Evolutionary conservation across 2,888 invertebrate species (phyloP), one percentile per base, ranked within the genome.

Genomic region (Taenaris catops): DNA sequence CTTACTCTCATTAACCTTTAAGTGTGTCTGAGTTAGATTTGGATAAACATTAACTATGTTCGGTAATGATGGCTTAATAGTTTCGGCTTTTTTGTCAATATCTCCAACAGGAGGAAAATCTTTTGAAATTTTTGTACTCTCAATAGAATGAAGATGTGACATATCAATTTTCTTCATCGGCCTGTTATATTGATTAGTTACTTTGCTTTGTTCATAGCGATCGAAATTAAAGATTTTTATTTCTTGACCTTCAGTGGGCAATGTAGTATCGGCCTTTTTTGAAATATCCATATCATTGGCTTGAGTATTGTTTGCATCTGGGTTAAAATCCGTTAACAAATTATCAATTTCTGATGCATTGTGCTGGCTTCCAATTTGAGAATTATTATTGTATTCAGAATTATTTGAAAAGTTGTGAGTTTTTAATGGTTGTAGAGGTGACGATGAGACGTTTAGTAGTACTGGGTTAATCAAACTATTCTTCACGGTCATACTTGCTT

Each of bases 201-300:
- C 51, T 58, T 83, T 84, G 35, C 61, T 80, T 53, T 84, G 84
- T 58, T 87, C 87, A 39, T 87, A 87, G n/a, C 76, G 72, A 57
- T 87, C 87, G 34, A 87, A 87, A 49, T 87, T 87, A 51, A 87
- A 87, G 62, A 87, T 80, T 66, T 87, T 84, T 8, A 87, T 73
- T 20, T 79, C 75, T 28, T 81, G 59, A 39, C 60, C 71, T 49
- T 78, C 73, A 8, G 63, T 67, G 4, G 73, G 61, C 7, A 64
- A 62, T 10, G 53, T 34, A 18, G 45, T 51, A 16, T 68, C 61
- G 16, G 44, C 54, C 38, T 66, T 64, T 25, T 61, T 64, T 1
- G 43, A 41, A 11, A 41, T 44, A 25, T 59, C 56, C 23, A 38
- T 40, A 32, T 62, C 67, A 46, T 73, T 71, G 45, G 71, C 73